These are phyloP conservation scores for Capitella teleta DNA, from an alignment of 1,140 invertebrate species.

Conservation along the genomic window DNA sequence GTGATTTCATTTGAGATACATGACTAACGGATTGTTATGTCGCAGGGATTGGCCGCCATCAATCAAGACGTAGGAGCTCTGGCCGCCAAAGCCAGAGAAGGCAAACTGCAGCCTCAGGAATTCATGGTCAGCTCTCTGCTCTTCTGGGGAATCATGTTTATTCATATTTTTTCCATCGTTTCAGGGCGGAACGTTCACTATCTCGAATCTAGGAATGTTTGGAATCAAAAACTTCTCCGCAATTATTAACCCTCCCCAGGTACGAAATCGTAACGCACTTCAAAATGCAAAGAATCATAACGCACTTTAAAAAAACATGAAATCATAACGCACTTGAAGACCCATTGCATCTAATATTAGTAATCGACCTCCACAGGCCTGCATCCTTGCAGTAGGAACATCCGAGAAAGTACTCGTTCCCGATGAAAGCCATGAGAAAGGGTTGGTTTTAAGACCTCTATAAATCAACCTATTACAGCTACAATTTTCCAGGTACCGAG, in stretches of 20 bases:
- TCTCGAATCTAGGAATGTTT: constrained; percentile 98
- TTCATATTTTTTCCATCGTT: no score
- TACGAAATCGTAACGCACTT: no score
- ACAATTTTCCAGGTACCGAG: constrained; percentile 40
- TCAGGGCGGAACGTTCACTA: constrained; percentile 62
- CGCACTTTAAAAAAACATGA: no score
- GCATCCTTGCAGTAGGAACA: constrained; percentile 56
- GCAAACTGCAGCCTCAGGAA: constrained; percentile 90
- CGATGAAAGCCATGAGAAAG: constrained; percentile 30
- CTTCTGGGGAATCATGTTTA: not conserved
- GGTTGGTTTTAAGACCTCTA: constrained; percentile 27
- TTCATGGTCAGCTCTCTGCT: constrained; percentile 67
- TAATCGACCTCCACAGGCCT: constrained; percentile 40
- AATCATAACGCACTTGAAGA: no score
- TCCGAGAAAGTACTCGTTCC: constrained; percentile 47
- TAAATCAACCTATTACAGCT: not conserved
- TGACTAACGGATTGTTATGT: no score
- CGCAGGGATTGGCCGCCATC: constrained; percentile 71
- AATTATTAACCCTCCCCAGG: constrained; percentile 61
- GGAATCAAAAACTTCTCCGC: constrained; percentile 62
- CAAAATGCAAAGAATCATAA: no score
- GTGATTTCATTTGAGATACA: no score
- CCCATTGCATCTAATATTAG: no score
- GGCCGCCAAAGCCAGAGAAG: constrained; percentile 80
- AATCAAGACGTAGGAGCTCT: constrained; percentile 71